These are phyloP conservation scores for Malurus splendens DNA, from an alignment of 2,797 vertebrate genomes.

Conservation along the genomic window DNA sequence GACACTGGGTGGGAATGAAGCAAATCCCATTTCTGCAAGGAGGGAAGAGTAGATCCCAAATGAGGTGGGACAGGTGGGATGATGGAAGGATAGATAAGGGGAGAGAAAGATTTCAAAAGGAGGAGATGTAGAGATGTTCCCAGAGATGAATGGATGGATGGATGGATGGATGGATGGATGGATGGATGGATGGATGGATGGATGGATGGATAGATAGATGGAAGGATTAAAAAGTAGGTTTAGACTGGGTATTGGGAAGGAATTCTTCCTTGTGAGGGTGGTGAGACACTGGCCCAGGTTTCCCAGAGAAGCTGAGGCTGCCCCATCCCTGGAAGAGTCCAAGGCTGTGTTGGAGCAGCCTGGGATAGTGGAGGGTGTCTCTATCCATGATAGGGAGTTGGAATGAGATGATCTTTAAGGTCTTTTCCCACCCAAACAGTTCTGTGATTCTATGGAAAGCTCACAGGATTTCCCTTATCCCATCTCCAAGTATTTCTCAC, in stretches of 20 bases:
- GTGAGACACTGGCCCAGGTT: neutral
- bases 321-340: neutral
- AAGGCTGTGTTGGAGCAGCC: neutral
- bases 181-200: neutral
- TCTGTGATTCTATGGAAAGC: neutral
- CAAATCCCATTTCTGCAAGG: neutral
- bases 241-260: neutral
- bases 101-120: neutral
- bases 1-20: neutral
- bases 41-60: neutral
- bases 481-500: neutral
- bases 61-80: neutral
- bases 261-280: neutral
- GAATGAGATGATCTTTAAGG: neutral
- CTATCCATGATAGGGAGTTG: neutral
- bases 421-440: neutral
- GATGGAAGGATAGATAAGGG: neutral
- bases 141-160: neutral
- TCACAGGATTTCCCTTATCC: accelerated
- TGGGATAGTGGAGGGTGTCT: neutral
- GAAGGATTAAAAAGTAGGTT: neutral
- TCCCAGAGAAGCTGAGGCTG: neutral
- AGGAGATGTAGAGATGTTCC: neutral
- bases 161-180: neutral
- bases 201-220: neutral